These are phyloP conservation scores for Plectropomus leopardus DNA, from an alignment of 2,113 vertebrate genomes.

Conservation along the genomic window DNA sequence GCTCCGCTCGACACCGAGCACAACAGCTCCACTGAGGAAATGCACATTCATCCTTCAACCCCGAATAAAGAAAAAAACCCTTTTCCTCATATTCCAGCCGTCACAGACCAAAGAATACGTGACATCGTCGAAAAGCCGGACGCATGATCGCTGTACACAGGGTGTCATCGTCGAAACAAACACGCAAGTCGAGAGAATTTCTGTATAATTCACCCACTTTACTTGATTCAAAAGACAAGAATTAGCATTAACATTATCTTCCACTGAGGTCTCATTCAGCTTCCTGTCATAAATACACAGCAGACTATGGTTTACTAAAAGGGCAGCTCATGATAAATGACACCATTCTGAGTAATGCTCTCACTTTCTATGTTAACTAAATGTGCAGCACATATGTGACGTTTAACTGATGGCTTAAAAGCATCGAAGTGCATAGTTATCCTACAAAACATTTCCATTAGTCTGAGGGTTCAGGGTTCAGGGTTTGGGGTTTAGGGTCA, in stretches of 20 bases:
- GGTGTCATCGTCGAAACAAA: not conserved
- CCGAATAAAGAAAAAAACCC: conserved; percentile 16
- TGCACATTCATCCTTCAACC: conserved; percentile 49
- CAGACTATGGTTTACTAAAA: not conserved
- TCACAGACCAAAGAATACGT: conserved; percentile 8
- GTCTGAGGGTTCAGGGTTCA: not conserved
- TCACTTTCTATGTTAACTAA: not conserved
- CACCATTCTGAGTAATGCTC: not conserved
- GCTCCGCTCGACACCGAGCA: conserved; percentile 1
- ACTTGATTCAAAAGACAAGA: conserved; percentile 16
- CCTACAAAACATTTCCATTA: not conserved
- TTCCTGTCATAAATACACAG: conserved; percentile 11
- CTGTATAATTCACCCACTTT: conserved; percentile 22
- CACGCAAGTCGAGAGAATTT: not conserved
- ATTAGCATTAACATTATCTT: not conserved
- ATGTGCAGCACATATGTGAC: not conserved
- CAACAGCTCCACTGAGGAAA: conserved; percentile 50
- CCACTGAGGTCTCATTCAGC: not conserved
- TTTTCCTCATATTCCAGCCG: conserved; percentile 48
- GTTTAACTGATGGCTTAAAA: not conserved
- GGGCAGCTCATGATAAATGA: not conserved
- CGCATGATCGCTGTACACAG: conserved; percentile 6
- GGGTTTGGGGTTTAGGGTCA: not conserved
- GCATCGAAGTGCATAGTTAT: not conserved
- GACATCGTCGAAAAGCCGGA: not conserved